Conservation (phyloP, 2,113 vertebrate genomes). For the Puntigrus tetrazona region DNA sequence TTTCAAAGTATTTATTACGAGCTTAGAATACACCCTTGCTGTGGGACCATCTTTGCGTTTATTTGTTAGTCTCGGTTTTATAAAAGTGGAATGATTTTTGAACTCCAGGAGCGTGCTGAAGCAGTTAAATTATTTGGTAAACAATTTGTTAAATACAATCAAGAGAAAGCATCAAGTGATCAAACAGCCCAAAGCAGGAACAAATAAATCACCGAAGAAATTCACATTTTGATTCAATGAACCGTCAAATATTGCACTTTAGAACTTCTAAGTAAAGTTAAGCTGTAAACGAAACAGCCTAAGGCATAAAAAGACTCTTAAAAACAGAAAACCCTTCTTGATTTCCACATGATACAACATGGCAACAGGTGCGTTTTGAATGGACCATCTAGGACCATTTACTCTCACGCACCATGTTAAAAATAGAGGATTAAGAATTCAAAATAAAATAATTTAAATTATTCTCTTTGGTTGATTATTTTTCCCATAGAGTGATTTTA, state of each 20-base stretch:
- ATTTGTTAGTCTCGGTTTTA: background rate
- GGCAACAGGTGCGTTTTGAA: background rate
- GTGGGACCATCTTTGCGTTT: background rate
- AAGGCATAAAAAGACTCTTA: background rate
- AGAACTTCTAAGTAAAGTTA: background rate
- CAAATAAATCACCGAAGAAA: background rate
- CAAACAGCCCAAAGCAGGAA: background rate
- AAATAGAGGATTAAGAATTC: background rate
- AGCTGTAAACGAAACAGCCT: background rate
- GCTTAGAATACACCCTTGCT: background rate
- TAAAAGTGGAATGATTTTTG: background rate
- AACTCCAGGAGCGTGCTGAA: background rate
- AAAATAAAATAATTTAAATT: background rate
- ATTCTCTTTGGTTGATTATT: conserved; percentile 4
- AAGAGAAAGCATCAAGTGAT: background rate
- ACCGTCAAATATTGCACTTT: conserved; percentile 19
- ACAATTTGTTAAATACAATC: background rate
- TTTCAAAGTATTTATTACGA: conserved; percentile 1
- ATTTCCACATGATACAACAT: background rate
- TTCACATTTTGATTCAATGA: conserved; percentile 11
- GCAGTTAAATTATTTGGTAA: background rate
- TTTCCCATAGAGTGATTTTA: background rate
- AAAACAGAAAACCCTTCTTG: conserved; percentile 15
- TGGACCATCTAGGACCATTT: background rate
- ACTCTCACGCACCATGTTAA: background rate